A percentile compares a stretch with the other conserved stretches of the same genome.
Conservation (phyloP, 2,797 vertebrate species). For the Sebastes oblongus region DNA sequence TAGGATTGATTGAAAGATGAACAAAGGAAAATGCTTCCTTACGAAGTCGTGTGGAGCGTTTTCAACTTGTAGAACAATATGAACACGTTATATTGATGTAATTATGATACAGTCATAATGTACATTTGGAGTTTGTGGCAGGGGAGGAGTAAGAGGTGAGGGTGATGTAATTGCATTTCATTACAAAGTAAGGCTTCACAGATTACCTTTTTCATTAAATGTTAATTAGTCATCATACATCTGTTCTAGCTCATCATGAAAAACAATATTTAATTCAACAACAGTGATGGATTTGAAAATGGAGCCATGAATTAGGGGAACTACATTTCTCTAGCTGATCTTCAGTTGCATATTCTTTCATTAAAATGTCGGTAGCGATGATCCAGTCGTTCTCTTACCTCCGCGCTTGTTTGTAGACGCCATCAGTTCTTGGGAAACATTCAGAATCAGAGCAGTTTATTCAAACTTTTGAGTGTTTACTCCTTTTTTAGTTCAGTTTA, state of each 20-base stretch:
- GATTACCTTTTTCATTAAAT: constrained; percentile 55
- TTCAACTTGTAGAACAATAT: constrained; percentile 4
- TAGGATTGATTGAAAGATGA: constrained; percentile 28
- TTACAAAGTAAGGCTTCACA: constrained; percentile 12
- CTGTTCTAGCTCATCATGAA: constrained; percentile 17
- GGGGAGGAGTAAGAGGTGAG: neutral
- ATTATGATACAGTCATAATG: constrained; percentile 8
- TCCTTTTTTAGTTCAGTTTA: neutral
- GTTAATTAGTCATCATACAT: constrained; percentile 56
- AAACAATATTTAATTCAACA: constrained; percentile 11
- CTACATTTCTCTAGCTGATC: constrained; percentile 33
- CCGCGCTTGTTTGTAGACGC: neutral
- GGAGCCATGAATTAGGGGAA: constrained; percentile 6
- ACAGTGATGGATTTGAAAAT: constrained; percentile 37
- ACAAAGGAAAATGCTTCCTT: constrained; percentile 20
- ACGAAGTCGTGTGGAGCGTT: neutral
- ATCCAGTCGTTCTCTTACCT: neutral
- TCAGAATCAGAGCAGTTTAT: neutral
- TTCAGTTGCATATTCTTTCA: constrained; percentile 24
- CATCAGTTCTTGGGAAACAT: neutral
- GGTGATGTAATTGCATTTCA: constrained; percentile 27
- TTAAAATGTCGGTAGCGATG: constrained; percentile 23
- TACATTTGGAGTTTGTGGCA: neutral
- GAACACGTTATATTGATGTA: neutral
- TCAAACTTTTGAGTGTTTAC: neutral